These are phyloP conservation scores for Corythoichthys haematopterus DNA, from an alignment of 2,113 vertebrate genomes.

Conservation along the genomic window DNA sequence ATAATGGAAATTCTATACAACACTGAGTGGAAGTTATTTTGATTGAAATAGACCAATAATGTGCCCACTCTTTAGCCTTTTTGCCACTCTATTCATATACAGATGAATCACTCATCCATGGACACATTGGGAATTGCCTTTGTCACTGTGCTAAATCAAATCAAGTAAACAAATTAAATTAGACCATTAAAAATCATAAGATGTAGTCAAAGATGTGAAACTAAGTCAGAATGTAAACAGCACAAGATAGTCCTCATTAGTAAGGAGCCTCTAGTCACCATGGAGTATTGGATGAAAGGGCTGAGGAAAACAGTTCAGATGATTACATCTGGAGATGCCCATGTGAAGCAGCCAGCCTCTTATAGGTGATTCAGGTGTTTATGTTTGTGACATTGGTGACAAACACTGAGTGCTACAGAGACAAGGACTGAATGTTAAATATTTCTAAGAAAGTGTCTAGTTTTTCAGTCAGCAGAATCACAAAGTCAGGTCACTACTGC, in stretches of 20 bases:
- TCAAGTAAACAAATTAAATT: neutral
- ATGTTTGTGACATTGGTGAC: constrained; percentile 32
- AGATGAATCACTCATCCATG: constrained; percentile 13
- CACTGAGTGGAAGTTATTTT: constrained; percentile 30
- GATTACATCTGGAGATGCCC: constrained; percentile 27
- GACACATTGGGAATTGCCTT: constrained; percentile 5
- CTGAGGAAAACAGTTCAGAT: constrained; percentile 22
- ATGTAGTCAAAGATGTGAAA: constrained; percentile 27
- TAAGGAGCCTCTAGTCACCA: constrained; percentile 42
- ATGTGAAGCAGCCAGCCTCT: neutral
- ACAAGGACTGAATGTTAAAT: constrained; percentile 50
- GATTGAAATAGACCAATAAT: constrained; percentile 31
- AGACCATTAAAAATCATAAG: constrained; percentile 15
- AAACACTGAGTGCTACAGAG: constrained; percentile 32
- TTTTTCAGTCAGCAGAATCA: constrained; percentile 47
- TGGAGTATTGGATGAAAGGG: constrained; percentile 26
- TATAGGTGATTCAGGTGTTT: constrained; percentile 16
- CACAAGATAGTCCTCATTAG: constrained; percentile 50
- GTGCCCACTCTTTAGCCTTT: constrained; percentile 18
- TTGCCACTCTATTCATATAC: constrained; percentile 10
- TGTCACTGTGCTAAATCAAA: neutral
- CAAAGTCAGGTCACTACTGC: constrained; percentile 20
- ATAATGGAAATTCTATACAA: constrained; percentile 50
- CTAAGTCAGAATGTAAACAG: constrained; percentile 50
- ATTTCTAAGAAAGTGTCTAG: constrained; percentile 35